Percentiles rank a stretch among this genome's conserved stretches.
Conservation (phyloP, 2,888 invertebrate species). For the Lissonota sp. region DNA sequence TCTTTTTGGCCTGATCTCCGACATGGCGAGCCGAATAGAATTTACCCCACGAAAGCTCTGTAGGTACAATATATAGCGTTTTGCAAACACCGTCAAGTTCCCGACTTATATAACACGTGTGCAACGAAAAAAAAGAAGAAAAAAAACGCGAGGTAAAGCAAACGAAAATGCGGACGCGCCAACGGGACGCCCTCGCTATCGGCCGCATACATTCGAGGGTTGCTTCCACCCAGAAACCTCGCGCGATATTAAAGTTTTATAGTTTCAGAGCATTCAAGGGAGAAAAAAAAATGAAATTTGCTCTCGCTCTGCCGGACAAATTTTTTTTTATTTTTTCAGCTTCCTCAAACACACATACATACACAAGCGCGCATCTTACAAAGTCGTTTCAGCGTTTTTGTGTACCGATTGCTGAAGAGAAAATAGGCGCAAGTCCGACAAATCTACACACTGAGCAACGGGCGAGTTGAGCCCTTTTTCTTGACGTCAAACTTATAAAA, state of each 20-base stretch:
- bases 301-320: constrained; percentile 29
- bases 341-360: constrained; percentile 15
- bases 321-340: constrained; percentile 36
- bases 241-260: constrained; percentile 75
- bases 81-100: constrained; percentile 31
- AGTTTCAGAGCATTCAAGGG: constrained; percentile 69
- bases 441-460: no score
- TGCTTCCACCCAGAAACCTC: constrained; percentile 4
- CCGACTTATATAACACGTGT: constrained; percentile 27
- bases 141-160: constrained; percentile 26
- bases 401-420: not conserved
- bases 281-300: constrained; percentile 55
- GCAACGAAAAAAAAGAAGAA: constrained; percentile 22
- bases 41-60: no score
- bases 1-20: constrained; percentile 19
- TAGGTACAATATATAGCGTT: not conserved
- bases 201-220: constrained; percentile 43
- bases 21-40: not conserved
- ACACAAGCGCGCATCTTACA: constrained; percentile 37
- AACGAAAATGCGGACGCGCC: constrained; percentile 48
- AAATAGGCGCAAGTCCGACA: no score
- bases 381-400: constrained; percentile 43
- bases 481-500: not conserved
- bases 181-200: constrained; percentile 59
- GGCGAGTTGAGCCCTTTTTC: no score